phyloP scores from a whole-genome alignment of 1,140 invertebrate species.

The Pseudomyrmex cubaensis region DNA sequence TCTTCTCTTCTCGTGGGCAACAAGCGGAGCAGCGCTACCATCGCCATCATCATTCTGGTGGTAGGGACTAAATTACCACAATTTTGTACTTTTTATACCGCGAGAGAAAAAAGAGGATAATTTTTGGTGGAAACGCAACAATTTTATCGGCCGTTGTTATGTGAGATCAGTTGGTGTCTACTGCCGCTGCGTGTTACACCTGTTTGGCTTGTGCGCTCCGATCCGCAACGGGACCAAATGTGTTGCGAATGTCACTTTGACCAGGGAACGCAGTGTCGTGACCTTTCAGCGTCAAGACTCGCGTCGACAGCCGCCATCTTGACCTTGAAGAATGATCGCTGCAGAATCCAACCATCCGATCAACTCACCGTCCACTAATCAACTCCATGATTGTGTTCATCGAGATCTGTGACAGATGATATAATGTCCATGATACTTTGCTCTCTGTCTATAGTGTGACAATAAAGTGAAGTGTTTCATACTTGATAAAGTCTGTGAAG shows the following conservation, averaged over 20 bases:
- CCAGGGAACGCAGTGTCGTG: neutral
- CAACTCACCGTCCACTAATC: neutral
- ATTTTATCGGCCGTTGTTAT: conserved; percentile 84
- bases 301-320: conserved; percentile 63
- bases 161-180: conserved; percentile 84
- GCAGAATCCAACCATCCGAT: neutral
- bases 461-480: conserved; percentile 37
- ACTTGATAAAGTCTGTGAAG: neutral
- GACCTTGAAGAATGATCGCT: conserved; percentile 46
- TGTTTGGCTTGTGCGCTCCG: conserved; percentile 69
- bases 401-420: conserved; percentile 24
- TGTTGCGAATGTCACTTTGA: conserved; percentile 46
- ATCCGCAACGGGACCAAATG: conserved; percentile 19
- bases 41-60: conserved; percentile 67
- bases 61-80: conserved; percentile 82
- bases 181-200: conserved; percentile 83
- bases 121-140: conserved; percentile 85
- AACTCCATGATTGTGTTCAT: neutral
- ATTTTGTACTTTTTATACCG: conserved; percentile 83
- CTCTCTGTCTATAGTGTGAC: conserved; percentile 10
- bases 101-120: conserved; percentile 81
- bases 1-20: conserved; percentile 69
- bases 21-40: conserved; percentile 68
- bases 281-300: neutral
- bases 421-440: conserved; percentile 8